These are phyloP conservation scores for Epistrophe eligans DNA, from an alignment of 2,888 invertebrate genomes.

Conservation along the genomic window DNA sequence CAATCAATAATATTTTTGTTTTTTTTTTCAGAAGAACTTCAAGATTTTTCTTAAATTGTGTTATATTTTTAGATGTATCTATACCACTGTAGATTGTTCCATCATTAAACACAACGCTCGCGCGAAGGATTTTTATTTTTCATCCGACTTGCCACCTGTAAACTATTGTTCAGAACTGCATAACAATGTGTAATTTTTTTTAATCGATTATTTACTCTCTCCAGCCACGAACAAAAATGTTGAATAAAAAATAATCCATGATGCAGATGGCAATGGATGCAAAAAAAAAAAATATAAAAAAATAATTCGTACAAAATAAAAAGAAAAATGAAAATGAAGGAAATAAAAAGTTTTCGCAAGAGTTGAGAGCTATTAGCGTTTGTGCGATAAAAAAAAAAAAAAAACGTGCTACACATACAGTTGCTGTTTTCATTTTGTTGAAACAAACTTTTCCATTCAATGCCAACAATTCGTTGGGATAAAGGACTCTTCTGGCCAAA, in stretches of 20 bases:
- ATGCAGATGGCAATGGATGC: constrained; percentile 2
- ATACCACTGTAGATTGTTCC: neutral
- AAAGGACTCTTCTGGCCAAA: constrained; percentile 16
- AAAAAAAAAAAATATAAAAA: neutral
- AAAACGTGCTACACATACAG: constrained; percentile 13
- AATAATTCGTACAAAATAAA: no score
- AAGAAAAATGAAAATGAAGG: neutral
- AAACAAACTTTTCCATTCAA: constrained; percentile 42
- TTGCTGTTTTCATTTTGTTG: constrained; percentile 44
- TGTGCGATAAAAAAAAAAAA: constrained; percentile 21
- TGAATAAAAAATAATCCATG: neutral
- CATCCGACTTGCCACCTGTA: constrained; percentile 30
- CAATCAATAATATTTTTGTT: no score
- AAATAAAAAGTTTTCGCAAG: constrained; percentile 34
- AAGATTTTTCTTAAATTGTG: no score
- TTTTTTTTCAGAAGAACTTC: no score
- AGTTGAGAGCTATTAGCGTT: constrained; percentile 52
- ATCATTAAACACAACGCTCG: neutral
- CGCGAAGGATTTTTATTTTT: constrained; percentile 14
- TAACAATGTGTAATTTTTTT: constrained; percentile 39
- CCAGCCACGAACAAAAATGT: neutral
- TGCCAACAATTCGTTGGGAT: constrained; percentile 22
- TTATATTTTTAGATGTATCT: neutral
- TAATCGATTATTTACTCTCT: constrained; percentile 30
- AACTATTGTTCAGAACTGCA: constrained; percentile 9